Conservation (phyloP, 1,140 invertebrate genomes). For the Drosophila nannoptera region DNA sequence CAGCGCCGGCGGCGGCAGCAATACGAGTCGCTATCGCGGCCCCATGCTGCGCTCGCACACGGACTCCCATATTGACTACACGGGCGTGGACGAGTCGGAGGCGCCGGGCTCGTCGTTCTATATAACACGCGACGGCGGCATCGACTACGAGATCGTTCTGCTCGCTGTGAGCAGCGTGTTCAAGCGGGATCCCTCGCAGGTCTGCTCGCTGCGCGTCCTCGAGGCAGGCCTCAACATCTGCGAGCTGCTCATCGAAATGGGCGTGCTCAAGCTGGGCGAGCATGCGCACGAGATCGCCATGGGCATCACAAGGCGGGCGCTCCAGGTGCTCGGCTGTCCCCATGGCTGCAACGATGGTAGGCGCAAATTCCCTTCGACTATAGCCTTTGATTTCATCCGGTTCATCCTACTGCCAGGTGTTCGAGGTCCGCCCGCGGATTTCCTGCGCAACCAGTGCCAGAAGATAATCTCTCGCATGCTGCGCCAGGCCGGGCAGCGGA, state of each 20-base stretch:
- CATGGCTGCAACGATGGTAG: constrained; percentile 86
- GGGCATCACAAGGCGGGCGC: constrained; percentile 83
- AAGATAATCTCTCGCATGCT: constrained; percentile 89
- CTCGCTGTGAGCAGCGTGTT: constrained; percentile 92
- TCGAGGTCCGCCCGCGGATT: constrained; percentile 93
- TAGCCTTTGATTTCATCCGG: neutral
- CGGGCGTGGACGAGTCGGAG: constrained; percentile 88
- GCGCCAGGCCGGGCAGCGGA: constrained; percentile 84
- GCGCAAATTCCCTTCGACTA: neutral
- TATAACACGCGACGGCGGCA: constrained; percentile 96
- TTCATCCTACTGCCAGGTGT: constrained; percentile 79
- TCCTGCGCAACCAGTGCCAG: constrained; percentile 92
- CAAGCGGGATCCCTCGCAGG: constrained; percentile 84
- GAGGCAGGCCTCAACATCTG: constrained; percentile 94
- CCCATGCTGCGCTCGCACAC: constrained; percentile 91
- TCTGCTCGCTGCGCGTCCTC: constrained; percentile 90
- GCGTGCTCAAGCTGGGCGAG: constrained; percentile 85
- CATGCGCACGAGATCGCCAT: constrained; percentile 80
- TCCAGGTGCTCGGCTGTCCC: constrained; percentile 94
- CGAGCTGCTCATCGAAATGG: constrained; percentile 93
- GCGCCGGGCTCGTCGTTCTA: constrained; percentile 94
- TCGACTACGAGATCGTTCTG: constrained; percentile 94
- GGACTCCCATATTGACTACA: constrained; percentile 95
- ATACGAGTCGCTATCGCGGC: constrained; percentile 65
- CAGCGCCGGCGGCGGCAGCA: constrained; percentile 57